These are phyloP conservation scores for Hololepta plana DNA, from an alignment of 2,888 invertebrate genomes.

Conservation along the genomic window DNA sequence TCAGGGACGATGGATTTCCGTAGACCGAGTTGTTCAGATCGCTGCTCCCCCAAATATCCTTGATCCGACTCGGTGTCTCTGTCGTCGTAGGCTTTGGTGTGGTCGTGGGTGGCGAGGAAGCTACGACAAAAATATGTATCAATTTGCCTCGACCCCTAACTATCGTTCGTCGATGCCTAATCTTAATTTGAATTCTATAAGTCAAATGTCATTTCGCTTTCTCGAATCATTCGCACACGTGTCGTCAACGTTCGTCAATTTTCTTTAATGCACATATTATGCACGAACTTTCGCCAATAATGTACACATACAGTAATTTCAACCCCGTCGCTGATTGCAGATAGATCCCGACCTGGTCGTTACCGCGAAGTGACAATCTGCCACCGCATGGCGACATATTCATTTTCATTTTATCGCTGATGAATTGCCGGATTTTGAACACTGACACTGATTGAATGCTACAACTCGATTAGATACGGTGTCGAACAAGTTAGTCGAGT, in stretches of 20 bases:
- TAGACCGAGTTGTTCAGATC: constrained; percentile 39
- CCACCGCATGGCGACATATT: constrained; percentile 18
- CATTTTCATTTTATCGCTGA: constrained; percentile 25
- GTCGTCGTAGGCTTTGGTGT: constrained; percentile 59
- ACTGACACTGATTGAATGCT: constrained; percentile 27
- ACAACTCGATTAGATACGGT: constrained; percentile 24
- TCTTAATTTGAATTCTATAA: too few species aligned
- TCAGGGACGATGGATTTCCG: constrained; percentile 44
- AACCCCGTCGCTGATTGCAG: too few species aligned
- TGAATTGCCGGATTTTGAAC: constrained; percentile 24
- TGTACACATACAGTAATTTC: too few species aligned
- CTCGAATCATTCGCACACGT: too few species aligned
- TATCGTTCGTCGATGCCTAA: too few species aligned
- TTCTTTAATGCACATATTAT: too few species aligned
- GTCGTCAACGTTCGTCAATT: too few species aligned
- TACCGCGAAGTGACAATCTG: constrained; percentile 15
- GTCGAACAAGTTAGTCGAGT: constrained; percentile 18
- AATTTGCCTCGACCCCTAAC: constrained; percentile 9
- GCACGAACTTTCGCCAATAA: too few species aligned
- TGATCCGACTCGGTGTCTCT: constrained; percentile 29
- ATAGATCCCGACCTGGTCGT: too few species aligned
- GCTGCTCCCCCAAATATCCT: constrained; percentile 23
- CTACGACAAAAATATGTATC: constrained; percentile 32
- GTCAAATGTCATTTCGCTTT: too few species aligned
- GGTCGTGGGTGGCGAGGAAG: constrained; percentile 65